A percentile compares a stretch with the other conserved stretches of the same genome.
Evolutionary conservation across 2,888 invertebrate species (phyloP).

Genomic region (Mamestra brassicae): DNA sequence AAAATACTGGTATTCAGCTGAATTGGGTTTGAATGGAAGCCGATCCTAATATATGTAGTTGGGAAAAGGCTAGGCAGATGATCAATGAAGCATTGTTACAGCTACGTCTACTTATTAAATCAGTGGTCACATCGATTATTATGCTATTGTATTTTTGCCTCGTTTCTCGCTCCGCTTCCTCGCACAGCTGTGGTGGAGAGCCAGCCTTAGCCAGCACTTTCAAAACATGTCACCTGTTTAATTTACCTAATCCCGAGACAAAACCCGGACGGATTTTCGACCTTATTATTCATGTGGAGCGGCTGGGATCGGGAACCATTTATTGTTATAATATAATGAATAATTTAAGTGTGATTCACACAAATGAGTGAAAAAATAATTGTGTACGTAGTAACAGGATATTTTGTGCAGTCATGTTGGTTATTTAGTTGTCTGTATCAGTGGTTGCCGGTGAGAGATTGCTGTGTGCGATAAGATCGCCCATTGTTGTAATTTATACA

Average conservation of each 20-base stretch:
- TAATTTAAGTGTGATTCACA: slow-evolving; percentile 25
- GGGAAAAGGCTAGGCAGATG: too few relatives aligned
- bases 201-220: not conserved
- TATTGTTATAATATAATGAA: not conserved
- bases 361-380: slow-evolving; percentile 21
- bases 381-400: slow-evolving; percentile 25
- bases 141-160: not conserved
- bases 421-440: too few relatives aligned
- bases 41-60: too few relatives aligned
- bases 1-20: too few relatives aligned
- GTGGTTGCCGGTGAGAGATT: too few relatives aligned
- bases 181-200: not conserved
- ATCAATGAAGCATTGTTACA: too few relatives aligned
- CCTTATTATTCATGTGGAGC: slow-evolving; percentile 2
- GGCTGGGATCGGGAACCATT: not conserved
- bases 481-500: too few relatives aligned
- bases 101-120: too few relatives aligned
- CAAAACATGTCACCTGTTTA: slow-evolving; percentile 3
- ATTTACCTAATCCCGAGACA: slow-evolving; percentile 10
- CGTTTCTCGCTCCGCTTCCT: not conserved
- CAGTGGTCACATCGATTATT: too few relatives aligned
- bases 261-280: slow-evolving; percentile 1
- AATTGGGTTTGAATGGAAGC: too few relatives aligned
- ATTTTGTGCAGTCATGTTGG: not conserved
- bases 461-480: too few relatives aligned